phyloP scores from a whole-genome alignment of 2,888 invertebrate genomes.

The Pantelozetes paolii region DNA sequence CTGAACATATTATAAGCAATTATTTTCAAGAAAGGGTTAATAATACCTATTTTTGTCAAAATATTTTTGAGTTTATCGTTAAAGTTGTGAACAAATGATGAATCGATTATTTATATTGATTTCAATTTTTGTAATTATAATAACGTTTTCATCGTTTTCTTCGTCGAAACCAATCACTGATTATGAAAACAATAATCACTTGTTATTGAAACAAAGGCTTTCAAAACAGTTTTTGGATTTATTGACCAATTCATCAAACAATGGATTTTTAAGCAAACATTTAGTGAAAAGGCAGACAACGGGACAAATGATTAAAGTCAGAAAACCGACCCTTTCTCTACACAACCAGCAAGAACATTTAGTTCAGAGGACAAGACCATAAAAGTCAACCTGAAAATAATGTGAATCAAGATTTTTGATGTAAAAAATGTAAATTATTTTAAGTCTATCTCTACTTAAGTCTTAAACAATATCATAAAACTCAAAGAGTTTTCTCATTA shows the following conservation, averaged over 20 bases:
- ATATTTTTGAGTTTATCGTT: background rate
- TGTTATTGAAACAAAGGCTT: background rate
- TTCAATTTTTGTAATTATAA: background rate
- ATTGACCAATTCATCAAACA: too few relatives aligned
- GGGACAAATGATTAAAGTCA: conserved; percentile 24
- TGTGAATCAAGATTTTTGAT: too few relatives aligned
- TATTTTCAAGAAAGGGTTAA: too few relatives aligned
- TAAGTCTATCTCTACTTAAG: too few relatives aligned
- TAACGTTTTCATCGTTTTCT: background rate
- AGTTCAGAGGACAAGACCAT: background rate
- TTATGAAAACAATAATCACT: background rate
- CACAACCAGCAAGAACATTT: conserved; percentile 13
- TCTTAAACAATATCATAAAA: background rate
- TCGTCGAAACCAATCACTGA: background rate
- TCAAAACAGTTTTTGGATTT: background rate
- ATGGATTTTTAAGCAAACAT: background rate
- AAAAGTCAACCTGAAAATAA: background rate
- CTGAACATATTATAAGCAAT: too few relatives aligned
- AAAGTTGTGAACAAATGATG: background rate
- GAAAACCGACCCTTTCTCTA: conserved; percentile 37
- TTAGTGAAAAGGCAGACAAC: conserved; percentile 21
- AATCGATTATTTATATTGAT: background rate
- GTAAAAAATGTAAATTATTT: too few relatives aligned
- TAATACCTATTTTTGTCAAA: background rate
- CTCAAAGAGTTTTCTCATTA: too few relatives aligned